Base-by-base conservation (phyloP, 2,113 vertebrate species). In the Channa argus region DNA sequence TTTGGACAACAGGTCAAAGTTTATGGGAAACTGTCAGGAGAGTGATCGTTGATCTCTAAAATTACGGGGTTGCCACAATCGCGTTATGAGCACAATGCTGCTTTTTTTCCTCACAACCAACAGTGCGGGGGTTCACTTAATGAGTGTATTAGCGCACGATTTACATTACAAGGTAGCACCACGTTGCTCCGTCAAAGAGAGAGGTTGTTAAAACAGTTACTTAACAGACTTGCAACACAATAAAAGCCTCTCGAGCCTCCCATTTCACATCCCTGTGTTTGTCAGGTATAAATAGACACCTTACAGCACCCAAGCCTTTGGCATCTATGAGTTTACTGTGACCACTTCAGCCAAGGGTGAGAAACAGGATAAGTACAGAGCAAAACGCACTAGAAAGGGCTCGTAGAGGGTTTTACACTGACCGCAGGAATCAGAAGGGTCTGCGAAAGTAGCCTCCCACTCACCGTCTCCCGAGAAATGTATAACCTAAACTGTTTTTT, bases 391-490 rank as follows among this genome's bases (percentile, higher is more conserved):
- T 80, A 79, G 70, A 83, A 86, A 82, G 73, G 43, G 3, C 41
- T 64, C 52, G 10, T 4, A 72, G 50, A 74, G 47, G 9, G 39
- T 83, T 71, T 83, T 79, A 83, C 63, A 47, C 38, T 77, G 72
- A 89, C 90, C 86, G 3, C 90, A 90, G 86, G 80, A 92, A 60
- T 92, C 84, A 84, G 86, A 88, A 58, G 78, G 66, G 68, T 60
- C 87, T 88, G 92, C 37, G 84, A 93, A 90, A 92, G 66, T 55
- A 63, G 47, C 80, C 66, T 83, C 92, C 90, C 87, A 91, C 90
- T 83, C 88, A 71, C 61, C 82, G 75, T 61, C 68, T 80, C 82
- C 76, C 70, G 54, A 73, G 72, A 80, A 67, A 85, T 87, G 81
- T 74, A 83, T 82, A 73, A 46, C 73, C 72, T 75, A 15, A 77